Base-by-base conservation (phyloP, 2,797 vertebrate species). In the Aldrovandia affinis region DNA sequence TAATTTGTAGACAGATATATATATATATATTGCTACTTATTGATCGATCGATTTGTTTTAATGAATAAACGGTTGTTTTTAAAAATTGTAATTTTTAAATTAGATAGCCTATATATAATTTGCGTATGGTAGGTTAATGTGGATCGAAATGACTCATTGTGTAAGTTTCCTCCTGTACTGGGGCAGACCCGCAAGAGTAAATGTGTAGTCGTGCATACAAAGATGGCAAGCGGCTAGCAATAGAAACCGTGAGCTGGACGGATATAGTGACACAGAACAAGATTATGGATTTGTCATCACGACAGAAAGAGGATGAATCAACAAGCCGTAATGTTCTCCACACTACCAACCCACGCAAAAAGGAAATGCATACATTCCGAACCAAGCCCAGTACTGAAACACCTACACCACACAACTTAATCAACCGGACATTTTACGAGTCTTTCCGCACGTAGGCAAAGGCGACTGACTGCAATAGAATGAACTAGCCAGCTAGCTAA, bases 341-440 rank as follows among this genome's bases (percentile, higher is more conserved):
- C 36, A 42, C 68, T 6, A 14, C 63, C 28, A 30, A 1, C 14
- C 65, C 65, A 14, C 65, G 9, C 33, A 15, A 12, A n/a, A 39
- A 42, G 68, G 68, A 73, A 73, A 73, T 73, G 15, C 68, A 77
- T 47, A 7, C 6, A 47, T 22, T 77, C 73, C 44, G 73, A 77
- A 77, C 39, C 42, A 22, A 44, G n/a, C 63, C 28, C 15, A 30
- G 7, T 30, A 30, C 20, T 12, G 20, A 77, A 47, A 44, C 73
- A 77, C 42, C 30, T 7, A 77, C 42, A 12, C 4, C 39, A 22
- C 39, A 47, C 8, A 20, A 22, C 39, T 77, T 47, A 47, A 47
- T 77, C 73, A 77, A 6, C 14, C 33, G 39, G 42, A 44, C 25
- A 44, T 77, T 22, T 8, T 20, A 39, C 33, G 2, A 33, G 59